phyloP scores from a whole-genome alignment of 2,797 vertebrate species.

The Propithecus perrieri region DNA sequence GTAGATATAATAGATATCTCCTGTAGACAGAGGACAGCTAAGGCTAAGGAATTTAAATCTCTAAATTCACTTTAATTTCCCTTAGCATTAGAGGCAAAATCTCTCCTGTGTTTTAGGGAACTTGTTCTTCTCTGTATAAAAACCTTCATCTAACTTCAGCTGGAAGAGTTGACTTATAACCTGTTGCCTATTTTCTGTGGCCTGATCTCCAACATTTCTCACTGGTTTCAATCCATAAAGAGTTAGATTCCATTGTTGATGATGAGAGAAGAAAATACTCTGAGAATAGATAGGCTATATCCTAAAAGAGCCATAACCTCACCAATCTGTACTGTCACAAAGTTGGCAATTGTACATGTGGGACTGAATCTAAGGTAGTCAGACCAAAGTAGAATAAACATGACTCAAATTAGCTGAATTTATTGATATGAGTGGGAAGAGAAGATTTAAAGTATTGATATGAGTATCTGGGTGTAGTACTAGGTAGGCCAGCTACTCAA shows the following conservation, averaged over 20 bases:
- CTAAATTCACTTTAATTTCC: not conserved
- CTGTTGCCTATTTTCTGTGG: not conserved
- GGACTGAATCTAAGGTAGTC: not conserved
- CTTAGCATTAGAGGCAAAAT: not conserved
- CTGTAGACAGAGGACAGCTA: not conserved
- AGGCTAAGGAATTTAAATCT: not conserved
- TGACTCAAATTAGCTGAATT: not conserved
- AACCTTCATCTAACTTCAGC: not conserved
- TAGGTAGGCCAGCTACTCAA: not conserved
- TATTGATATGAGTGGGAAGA: not conserved
- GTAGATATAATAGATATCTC: not conserved
- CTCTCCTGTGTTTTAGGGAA: not conserved
- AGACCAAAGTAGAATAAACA: not conserved
- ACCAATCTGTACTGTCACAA: not conserved
- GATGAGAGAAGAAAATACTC: not conserved
- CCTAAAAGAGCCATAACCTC: not conserved
- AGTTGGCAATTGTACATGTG: not conserved
- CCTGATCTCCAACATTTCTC: not conserved
- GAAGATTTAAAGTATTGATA: not conserved
- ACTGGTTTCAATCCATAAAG: not conserved
- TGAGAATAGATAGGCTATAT: not conserved
- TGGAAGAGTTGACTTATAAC: not conserved
- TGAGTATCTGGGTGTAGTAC: not conserved
- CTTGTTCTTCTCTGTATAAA: not conserved
- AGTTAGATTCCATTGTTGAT: not conserved